Conservation (phyloP, 1,140 invertebrate species). For the Anastrepha ludens region DNA sequence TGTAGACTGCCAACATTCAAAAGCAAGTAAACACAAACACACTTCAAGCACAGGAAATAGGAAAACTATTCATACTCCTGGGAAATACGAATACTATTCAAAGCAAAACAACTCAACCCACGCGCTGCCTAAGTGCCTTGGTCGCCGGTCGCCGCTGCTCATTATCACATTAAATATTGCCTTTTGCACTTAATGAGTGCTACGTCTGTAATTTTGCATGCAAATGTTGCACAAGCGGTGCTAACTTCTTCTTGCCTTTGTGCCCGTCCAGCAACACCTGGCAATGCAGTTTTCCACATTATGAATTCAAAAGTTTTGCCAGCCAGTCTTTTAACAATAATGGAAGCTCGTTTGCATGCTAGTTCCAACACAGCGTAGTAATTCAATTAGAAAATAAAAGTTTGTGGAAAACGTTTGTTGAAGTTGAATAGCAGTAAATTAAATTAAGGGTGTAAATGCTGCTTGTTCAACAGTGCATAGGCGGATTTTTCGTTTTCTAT, state of each 20-base stretch:
- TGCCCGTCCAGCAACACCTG: not conserved
- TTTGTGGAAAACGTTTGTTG: slow-evolving; percentile 13
- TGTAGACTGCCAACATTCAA: not conserved
- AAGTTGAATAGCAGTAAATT: slow-evolving; percentile 15
- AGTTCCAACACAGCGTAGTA: slow-evolving; percentile 5
- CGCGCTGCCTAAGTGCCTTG: too few relatives aligned
- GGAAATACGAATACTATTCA: too few relatives aligned
- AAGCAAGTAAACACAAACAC: too few relatives aligned
- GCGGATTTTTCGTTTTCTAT: too few relatives aligned
- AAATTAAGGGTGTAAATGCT: not conserved
- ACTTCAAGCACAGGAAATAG: too few relatives aligned
- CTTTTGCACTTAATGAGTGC: not conserved
- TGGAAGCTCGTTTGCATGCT: not conserved
- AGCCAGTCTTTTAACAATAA: not conserved
- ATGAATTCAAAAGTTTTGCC: slow-evolving; percentile 36
- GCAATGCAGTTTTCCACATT: not conserved
- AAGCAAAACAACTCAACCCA: too few relatives aligned
- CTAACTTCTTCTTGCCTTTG: not conserved
- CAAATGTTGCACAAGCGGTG: not conserved
- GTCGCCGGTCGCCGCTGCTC: not conserved
- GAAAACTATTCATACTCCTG: too few relatives aligned
- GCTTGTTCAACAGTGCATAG: not conserved
- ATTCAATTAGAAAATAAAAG: slow-evolving; percentile 32
- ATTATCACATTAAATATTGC: not conserved
- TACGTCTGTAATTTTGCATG: not conserved